A percentile compares a stretch with the other conserved stretches of the same genome.
Conservation (phyloP, 2,797 vertebrate genomes). For the Cottoperca gobio region DNA sequence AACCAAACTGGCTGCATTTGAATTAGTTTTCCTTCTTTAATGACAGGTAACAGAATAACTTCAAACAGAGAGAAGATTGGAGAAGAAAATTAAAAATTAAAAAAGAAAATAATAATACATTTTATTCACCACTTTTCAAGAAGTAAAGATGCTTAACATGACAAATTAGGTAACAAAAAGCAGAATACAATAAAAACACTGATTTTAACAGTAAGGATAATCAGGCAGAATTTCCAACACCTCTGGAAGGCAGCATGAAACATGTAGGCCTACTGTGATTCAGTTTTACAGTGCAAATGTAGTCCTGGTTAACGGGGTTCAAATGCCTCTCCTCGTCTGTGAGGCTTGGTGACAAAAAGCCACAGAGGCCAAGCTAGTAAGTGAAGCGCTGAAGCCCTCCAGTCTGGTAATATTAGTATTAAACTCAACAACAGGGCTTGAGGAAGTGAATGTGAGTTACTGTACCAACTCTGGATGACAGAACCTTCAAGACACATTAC, state of each 20-base stretch:
- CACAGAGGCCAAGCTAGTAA: conserved; percentile 26
- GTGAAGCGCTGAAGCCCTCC: conserved; percentile 22
- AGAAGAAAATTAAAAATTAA: background rate
- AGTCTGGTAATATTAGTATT: conserved; percentile 59
- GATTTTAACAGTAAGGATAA: background rate
- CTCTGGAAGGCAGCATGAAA: background rate
- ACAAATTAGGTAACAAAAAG: background rate
- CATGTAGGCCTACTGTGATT: background rate
- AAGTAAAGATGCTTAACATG: background rate
- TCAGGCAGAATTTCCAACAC: background rate
- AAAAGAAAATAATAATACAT: background rate
- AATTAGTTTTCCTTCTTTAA: background rate
- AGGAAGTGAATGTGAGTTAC: conserved; percentile 43
- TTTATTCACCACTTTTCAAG: background rate
- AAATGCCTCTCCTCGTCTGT: conserved; percentile 23
- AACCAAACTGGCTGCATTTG: no score
- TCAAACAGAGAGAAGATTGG: background rate
- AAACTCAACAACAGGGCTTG: conserved; percentile 30
- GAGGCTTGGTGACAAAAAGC: conserved; percentile 43
- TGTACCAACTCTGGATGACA: conserved; percentile 61
- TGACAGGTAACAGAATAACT: background rate
- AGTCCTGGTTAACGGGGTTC: conserved; percentile 11
- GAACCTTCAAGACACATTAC: conserved; percentile 64
- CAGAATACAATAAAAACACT: background rate
- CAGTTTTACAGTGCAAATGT: background rate